Evolutionary conservation across 23 tunicate species (phyloP), one percentile per base, ranked within the genome.

Genomic region (Halocynthia roretzi): DNA sequence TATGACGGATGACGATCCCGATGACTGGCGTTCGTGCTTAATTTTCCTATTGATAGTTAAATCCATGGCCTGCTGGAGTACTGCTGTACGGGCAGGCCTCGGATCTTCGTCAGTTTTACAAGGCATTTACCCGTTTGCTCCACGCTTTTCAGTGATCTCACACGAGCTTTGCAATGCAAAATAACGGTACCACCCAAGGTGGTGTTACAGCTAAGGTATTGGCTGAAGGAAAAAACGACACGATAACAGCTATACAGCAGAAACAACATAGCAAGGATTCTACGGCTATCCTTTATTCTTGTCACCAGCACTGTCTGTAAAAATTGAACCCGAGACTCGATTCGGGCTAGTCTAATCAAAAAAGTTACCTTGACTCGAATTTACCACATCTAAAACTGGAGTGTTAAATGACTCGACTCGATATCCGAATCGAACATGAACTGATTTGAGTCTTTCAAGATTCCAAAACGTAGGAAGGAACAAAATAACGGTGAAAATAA

Each of bases 21-120:
- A 54, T 56, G 64, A 44, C 15, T 54, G 78, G 22, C 58, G 18
- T 19, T 65, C 74, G 50, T 21, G 80, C 60, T 86, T 86, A n/a
- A 72, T 61, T 76, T 89, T 89, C 61, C 77, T 84, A 49, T 83
- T 82, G 15, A 89, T 54, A 6, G 85, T 58, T 61, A 89, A 62
- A 80, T 89, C 96, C 96, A 89, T 89, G 62, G 88, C 96, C 75
- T 61, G 67, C 56, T 71, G 74, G 8, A 80, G 57, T 21, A 56
- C 71, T 54, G 78, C 78, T 50, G 78, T 74, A 50, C 56, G 55
- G 60, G 78, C 78, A 74, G 78, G 78, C 78, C 78, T 52, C 56
- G 78, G 78, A 54, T 74, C 78, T 10, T 74, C 78, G 15, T 80
- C 96, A 49, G 93, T 87, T 68, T 78, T 80, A 68, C 88, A 84